Conservation (phyloP, 2,888 invertebrate species). For the Himalopsyche kuldschensis region DNA sequence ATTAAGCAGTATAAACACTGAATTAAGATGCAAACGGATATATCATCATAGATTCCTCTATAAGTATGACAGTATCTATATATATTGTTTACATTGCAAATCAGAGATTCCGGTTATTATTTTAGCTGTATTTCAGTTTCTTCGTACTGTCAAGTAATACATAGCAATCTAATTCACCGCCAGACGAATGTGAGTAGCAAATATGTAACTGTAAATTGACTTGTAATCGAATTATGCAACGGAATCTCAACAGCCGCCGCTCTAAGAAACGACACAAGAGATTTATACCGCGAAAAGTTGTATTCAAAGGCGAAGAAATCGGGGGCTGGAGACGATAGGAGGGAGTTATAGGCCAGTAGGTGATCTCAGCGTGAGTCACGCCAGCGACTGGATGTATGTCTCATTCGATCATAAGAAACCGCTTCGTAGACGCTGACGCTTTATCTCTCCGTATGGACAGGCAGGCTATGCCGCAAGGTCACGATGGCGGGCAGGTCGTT, state of each 20-base stretch:
- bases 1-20: too few relatives aligned
- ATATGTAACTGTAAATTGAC: background rate
- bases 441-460: background rate
- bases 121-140: too few relatives aligned
- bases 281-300: background rate
- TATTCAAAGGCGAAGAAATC: background rate
- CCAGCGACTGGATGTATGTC: background rate
- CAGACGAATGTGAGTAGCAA: background rate
- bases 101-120: too few relatives aligned
- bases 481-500: background rate
- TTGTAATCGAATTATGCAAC: background rate
- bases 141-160: too few relatives aligned
- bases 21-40: too few relatives aligned
- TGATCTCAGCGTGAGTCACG: slow-evolving; percentile 17
- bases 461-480: background rate
- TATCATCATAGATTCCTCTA: too few relatives aligned
- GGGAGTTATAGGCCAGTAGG: slow-evolving; percentile 13
- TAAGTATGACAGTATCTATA: too few relatives aligned
- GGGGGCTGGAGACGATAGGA: background rate
- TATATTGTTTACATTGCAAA: too few relatives aligned
- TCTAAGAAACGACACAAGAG: background rate
- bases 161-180: too few relatives aligned
- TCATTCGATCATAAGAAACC: background rate
- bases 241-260: background rate
- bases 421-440: background rate